Evolutionary conservation across 2,113 vertebrate species (phyloP).

Genomic region (Reinhardtius hippoglossoides): DNA sequence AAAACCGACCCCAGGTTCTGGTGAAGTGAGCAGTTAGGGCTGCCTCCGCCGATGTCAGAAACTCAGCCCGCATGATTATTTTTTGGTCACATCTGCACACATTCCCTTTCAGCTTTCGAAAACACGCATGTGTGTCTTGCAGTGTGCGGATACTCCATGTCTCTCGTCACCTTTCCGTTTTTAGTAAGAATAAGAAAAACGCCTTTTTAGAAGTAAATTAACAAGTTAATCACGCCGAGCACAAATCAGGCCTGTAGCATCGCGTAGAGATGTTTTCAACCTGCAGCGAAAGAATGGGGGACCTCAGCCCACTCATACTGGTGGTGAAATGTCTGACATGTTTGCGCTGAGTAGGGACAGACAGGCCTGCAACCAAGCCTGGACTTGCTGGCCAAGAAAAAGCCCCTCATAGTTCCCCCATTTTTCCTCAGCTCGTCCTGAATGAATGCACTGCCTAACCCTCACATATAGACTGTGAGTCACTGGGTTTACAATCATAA

Average conservation of each 20-base stretch:
- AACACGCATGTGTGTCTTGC: constrained; percentile 36
- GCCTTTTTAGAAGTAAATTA: constrained; percentile 56
- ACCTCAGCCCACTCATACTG: constrained; percentile 53
- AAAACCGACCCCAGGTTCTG: constrained; percentile 33
- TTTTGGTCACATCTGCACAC: constrained; percentile 65
- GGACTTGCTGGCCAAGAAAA: constrained; percentile 81
- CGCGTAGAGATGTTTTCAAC: constrained; percentile 37
- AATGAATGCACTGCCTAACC: constrained; percentile 52
- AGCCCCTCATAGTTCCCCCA: constrained; percentile 70
- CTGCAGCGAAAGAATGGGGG: constrained; percentile 51
- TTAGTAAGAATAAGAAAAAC: constrained; percentile 45
- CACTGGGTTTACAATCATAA: constrained; percentile 12
- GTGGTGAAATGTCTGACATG: constrained; percentile 81
- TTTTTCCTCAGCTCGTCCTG: constrained; percentile 65
- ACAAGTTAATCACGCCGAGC: constrained; percentile 37
- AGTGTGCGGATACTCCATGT: constrained; percentile 31
- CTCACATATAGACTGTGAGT: background rate
- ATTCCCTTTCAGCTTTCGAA: constrained; percentile 43
- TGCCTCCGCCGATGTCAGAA: constrained; percentile 54
- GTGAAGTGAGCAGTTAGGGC: constrained; percentile 16
- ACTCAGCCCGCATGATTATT: constrained; percentile 58
- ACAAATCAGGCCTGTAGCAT: constrained; percentile 46
- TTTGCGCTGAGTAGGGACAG: constrained; percentile 77
- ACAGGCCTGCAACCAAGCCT: constrained; percentile 79
- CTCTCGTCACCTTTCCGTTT: constrained; percentile 51